A percentile compares a stretch with the other conserved stretches of the same genome.
Evolutionary conservation across 1,140 invertebrate species (phyloP).

Genomic region (Microplitis mediator): DNA sequence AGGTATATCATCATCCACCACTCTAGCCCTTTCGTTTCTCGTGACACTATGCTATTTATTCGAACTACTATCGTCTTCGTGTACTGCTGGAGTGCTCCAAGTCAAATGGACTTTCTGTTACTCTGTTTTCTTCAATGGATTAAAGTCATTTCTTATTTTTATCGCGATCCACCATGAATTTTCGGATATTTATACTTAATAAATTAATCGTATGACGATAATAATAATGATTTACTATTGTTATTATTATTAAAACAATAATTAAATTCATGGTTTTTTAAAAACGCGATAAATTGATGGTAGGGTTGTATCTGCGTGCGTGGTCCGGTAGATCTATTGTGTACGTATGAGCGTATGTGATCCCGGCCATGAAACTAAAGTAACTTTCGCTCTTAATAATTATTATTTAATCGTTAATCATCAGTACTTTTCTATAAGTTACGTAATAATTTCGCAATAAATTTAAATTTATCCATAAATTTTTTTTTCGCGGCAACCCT

Average conservation of each 20-base stretch:
- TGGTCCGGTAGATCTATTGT: background rate
- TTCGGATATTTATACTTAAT: background rate
- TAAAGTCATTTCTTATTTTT: slow-evolving; percentile 7
- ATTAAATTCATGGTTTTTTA: too few relatives aligned
- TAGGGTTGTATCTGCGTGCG: too few relatives aligned
- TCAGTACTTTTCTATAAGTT: background rate
- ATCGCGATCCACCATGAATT: slow-evolving; percentile 14
- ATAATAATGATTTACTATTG: background rate
- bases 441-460: background rate
- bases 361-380: slow-evolving; percentile 62
- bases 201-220: too few relatives aligned
- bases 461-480: background rate
- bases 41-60: slow-evolving; percentile 42
- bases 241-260: background rate
- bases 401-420: too few relatives aligned
- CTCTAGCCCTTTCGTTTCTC: slow-evolving; percentile 59
- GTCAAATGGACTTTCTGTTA: slow-evolving; percentile 5
- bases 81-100: slow-evolving; percentile 2
- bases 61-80: slow-evolving; percentile 10
- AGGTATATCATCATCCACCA: slow-evolving; percentile 75
- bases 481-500: background rate
- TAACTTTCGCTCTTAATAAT: slow-evolving; percentile 47
- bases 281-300: too few relatives aligned
- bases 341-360: slow-evolving; percentile 12
- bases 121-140: slow-evolving; percentile 2